Conservation (phyloP, 2,113 vertebrate genomes). For the Neotoma lepida region DNA sequence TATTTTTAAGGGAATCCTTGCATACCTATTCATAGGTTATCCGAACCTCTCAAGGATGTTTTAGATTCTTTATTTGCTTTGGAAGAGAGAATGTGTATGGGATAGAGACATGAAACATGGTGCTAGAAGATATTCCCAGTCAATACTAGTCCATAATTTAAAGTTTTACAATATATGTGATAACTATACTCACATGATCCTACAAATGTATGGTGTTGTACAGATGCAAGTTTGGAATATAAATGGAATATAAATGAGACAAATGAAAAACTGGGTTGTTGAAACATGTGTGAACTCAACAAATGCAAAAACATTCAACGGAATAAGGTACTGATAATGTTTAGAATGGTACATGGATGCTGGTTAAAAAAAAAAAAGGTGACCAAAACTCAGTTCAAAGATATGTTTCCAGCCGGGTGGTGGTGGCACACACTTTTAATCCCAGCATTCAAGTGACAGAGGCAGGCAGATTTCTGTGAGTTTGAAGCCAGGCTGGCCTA, state of each 20-base stretch:
- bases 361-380: background rate
- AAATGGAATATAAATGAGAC: background rate
- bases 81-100: background rate
- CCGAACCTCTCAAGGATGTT: background rate
- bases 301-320: background rate
- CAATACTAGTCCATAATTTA: background rate
- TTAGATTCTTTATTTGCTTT: background rate
- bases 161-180: background rate
- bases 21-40: background rate
- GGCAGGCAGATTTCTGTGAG: too few species aligned
- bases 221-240: background rate
- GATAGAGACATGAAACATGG: background rate
- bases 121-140: background rate
- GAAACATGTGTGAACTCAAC: background rate
- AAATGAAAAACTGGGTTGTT: background rate
- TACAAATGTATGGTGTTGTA: background rate
- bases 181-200: background rate
- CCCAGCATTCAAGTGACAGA: too few species aligned
- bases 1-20: background rate
- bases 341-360: background rate
- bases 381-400: background rate
- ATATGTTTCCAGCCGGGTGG: too few species aligned
- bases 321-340: conserved; percentile 14
- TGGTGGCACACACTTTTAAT: too few species aligned
- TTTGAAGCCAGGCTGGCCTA: too few species aligned